Conservation (phyloP, 2,113 vertebrate species). For the Oceanites oceanicus region DNA sequence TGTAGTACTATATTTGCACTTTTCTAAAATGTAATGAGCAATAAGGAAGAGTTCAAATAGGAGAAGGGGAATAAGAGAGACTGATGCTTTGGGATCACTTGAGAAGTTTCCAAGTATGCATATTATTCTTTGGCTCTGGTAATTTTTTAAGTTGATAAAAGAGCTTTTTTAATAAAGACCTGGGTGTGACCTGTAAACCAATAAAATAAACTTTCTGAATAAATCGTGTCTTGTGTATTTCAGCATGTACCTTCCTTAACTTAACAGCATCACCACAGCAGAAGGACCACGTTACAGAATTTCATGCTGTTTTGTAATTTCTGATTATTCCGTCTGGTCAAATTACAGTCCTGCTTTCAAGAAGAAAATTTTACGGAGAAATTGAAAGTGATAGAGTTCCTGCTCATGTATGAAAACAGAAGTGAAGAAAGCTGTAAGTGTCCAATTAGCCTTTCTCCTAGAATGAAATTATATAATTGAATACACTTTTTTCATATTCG, state of each 20-base stretch:
- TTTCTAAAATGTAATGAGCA: neutral
- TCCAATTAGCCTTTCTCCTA: neutral
- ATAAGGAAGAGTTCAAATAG: neutral
- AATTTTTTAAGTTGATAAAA: neutral
- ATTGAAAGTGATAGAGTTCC: neutral
- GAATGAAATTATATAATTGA: neutral
- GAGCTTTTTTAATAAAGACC: neutral
- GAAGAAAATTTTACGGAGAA: neutral
- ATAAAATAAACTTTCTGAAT: neutral
- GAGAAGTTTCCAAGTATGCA: neutral
- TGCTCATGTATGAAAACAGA: neutral
- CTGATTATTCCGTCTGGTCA: neutral
- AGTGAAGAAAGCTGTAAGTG: neutral
- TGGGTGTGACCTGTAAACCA: neutral
- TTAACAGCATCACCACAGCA: neutral
- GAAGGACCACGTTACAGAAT: neutral
- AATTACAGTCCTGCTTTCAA: neutral
- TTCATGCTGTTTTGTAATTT: neutral
- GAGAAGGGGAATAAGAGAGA: neutral
- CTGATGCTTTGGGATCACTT: neutral
- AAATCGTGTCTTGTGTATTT: neutral
- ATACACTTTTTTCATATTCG: neutral
- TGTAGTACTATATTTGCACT: neutral
- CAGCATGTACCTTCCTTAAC: neutral
- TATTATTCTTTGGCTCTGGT: neutral